These are phyloP conservation scores for Halcyon chelicuti DNA, from an alignment of 2,797 vertebrate species.

Conservation along the genomic window DNA sequence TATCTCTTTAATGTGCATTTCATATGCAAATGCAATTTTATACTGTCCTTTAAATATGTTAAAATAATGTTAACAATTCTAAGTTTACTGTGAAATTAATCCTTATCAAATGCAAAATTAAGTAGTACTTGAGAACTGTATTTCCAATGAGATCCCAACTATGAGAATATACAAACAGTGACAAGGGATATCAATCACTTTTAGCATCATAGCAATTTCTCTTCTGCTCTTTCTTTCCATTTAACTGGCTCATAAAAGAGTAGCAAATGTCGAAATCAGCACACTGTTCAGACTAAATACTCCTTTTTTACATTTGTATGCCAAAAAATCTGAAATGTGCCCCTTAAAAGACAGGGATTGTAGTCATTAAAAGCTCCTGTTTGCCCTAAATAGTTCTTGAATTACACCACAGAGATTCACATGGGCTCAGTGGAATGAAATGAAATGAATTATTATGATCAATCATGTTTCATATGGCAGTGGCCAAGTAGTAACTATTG, in stretches of 20 bases:
- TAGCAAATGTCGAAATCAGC: neutral
- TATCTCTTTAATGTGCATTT: neutral
- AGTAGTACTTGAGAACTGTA: neutral
- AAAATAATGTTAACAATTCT: neutral
- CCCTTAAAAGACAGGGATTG: neutral
- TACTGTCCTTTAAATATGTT: neutral
- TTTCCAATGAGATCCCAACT: neutral
- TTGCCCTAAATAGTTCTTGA: conserved; percentile 12
- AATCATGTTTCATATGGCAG: neutral
- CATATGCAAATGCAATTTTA: neutral
- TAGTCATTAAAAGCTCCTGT: neutral
- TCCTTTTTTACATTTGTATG: neutral
- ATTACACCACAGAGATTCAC: neutral
- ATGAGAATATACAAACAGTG: neutral
- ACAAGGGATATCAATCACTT: neutral
- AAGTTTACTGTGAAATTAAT: neutral
- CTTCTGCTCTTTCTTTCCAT: neutral
- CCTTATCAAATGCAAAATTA: neutral
- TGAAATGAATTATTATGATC: conserved; percentile 31
- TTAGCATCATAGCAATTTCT: neutral
- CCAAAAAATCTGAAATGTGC: neutral
- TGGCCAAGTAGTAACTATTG: neutral
- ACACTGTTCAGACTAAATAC: neutral
- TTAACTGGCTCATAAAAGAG: neutral
- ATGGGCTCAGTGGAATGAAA: conserved; percentile 11